Conservation (phyloP, 2,113 vertebrate species). For the Poecile atricapillus region DNA sequence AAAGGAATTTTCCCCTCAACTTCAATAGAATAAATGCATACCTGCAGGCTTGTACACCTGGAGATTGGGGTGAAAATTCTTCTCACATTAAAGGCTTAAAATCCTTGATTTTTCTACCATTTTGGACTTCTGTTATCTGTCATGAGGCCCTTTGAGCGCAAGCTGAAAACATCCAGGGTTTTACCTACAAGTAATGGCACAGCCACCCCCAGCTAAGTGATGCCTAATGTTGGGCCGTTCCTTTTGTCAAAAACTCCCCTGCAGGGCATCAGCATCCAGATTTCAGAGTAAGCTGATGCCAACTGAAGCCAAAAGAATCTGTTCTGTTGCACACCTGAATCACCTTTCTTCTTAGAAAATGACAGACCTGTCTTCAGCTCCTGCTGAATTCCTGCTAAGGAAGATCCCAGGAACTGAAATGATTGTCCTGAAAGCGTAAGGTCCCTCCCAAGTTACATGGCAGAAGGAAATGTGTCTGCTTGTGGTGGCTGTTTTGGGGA, state of each 20-base stretch:
- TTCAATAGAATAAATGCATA: neutral
- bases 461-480: neutral
- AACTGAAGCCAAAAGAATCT: neutral
- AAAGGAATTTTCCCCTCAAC: neutral
- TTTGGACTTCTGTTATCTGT: neutral
- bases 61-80: neutral
- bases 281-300: neutral
- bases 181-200: neutral
- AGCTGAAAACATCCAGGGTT: neutral
- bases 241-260: neutral
- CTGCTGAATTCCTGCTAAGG: neutral
- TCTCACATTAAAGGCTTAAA: neutral
- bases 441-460: fast-evolving
- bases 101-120: neutral
- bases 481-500: neutral
- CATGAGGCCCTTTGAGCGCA: neutral
- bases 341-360: neutral
- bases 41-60: neutral
- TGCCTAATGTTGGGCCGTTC: neutral
- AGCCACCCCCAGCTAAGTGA: neutral
- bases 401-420: neutral
- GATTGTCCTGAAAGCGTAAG: neutral
- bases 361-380: neutral
- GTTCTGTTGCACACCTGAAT: neutral
- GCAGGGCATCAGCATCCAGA: neutral